Percentiles rank a stretch among this genome's conserved stretches.
Conservation (phyloP, 2,797 vertebrate species). For the Cossypha niveicapilla region DNA sequence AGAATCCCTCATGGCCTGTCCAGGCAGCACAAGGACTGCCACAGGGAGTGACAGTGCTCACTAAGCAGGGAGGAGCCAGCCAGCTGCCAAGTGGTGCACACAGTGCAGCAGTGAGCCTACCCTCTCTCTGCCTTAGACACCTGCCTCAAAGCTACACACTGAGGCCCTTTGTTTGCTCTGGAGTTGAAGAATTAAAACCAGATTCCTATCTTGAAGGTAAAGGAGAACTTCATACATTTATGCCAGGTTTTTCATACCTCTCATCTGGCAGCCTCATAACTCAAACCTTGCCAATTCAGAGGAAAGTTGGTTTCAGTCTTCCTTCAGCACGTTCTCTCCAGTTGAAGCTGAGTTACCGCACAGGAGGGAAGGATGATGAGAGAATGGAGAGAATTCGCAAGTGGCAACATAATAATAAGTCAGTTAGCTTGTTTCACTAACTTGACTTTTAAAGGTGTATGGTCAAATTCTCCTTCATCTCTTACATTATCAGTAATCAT, state of each 20-base stretch:
- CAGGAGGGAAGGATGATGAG: neutral
- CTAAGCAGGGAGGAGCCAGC: neutral
- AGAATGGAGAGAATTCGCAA: neutral
- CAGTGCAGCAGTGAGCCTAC: rapidly evolving
- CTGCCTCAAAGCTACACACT: neutral
- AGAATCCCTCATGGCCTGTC: neutral
- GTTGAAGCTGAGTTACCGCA: neutral
- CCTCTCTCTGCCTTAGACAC: neutral
- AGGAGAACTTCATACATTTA: neutral
- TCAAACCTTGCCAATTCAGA: neutral
- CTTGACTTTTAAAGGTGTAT: neutral
- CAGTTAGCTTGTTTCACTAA: neutral
- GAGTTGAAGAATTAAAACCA: neutral
- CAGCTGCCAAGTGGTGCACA: neutral
- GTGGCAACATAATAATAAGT: neutral
- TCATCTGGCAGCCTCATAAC: neutral
- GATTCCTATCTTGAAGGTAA: neutral
- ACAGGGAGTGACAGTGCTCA: rapidly evolving
- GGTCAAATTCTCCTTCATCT: neutral
- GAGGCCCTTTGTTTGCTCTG: neutral
- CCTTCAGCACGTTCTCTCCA: neutral
- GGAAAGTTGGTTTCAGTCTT: neutral
- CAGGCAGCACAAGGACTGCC: neutral
- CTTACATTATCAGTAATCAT: neutral
- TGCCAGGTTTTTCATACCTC: neutral